phyloP scores from a whole-genome alignment of 2,113 vertebrate species.

The Sterrhoptilus dennistouni region DNA sequence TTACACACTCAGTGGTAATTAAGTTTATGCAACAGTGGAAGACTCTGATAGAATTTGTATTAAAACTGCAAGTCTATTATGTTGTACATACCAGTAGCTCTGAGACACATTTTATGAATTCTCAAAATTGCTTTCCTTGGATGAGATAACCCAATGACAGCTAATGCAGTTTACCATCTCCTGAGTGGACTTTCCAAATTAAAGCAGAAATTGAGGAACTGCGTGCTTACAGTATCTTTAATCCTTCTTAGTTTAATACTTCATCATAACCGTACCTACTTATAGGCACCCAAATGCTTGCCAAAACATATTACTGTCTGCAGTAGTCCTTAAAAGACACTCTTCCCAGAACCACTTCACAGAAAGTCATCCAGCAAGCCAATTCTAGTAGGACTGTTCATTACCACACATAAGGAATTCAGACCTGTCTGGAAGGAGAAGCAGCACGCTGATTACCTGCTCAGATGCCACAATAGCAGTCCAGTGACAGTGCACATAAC shows the following conservation, averaged over 20 bases:
- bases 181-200: background rate
- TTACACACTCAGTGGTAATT: slow-evolving; percentile 55
- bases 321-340: background rate
- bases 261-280: background rate
- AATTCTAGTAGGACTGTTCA: background rate
- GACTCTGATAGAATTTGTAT: background rate
- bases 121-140: background rate
- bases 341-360: background rate
- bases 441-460: background rate
- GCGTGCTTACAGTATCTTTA: background rate
- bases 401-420: background rate
- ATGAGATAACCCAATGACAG: background rate
- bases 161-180: background rate
- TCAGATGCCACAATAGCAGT: background rate
- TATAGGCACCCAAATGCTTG: background rate
- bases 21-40: slow-evolving; percentile 55
- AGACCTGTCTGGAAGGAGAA: background rate
- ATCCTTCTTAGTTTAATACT: background rate
- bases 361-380: background rate
- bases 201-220: slow-evolving; percentile 6
- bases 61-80: slow-evolving; percentile 4
- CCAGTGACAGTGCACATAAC: background rate
- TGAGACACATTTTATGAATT: background rate
- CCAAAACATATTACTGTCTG: background rate
- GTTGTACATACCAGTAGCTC: background rate